Evolutionary conservation across 1,140 invertebrate genomes (phyloP), one percentile per base, ranked within the genome.

Genomic region (Drosophila kepulauana): DNA sequence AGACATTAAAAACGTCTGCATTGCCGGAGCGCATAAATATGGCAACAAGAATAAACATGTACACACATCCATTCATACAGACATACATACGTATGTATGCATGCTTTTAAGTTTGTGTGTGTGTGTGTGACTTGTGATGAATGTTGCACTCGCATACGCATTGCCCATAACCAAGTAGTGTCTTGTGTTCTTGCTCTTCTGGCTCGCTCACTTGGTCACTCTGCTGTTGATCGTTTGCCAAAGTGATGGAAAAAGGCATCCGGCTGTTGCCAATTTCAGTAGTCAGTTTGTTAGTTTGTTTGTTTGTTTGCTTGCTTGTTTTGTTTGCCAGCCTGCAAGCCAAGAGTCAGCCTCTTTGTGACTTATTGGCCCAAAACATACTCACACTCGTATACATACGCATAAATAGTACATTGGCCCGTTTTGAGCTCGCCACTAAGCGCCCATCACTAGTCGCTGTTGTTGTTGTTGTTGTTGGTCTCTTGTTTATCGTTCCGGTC

Each of bases 1-100:
- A 82, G 79, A 88, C 82, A 88, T 88, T 82, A 82, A 87, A 87
- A 87, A 72, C 67, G 84, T 88, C 79, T 87, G 82, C 77, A 86
- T 69, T 86, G 82, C 84, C 52, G 66, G 64, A 88, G 68, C 76
- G 72, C 79, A 87, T 85, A 85, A 85, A 85, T 86, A 85, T 86
- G 81, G 79, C 82, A 76, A 78, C 67, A 70, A 72, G 66, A 72
- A 79, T 84, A 75, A 28, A 52, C 28, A 65, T 51, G 38, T 48
- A 28, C 13, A 33, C 30, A 64, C 33, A 63, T 15, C 20, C 16
- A 58, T 48, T 10, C 28, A 49, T n/a, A 38, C 28, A 49, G 7
- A 38, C 30, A 38, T n/a, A 30, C 4, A 11, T 13, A 30, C 35
- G 33, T 1, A 46, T 25, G 57, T 20, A 59, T n/a, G 41, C 57